Conservation (phyloP, 2,888 invertebrate species). For the Xestia ashworthii region DNA sequence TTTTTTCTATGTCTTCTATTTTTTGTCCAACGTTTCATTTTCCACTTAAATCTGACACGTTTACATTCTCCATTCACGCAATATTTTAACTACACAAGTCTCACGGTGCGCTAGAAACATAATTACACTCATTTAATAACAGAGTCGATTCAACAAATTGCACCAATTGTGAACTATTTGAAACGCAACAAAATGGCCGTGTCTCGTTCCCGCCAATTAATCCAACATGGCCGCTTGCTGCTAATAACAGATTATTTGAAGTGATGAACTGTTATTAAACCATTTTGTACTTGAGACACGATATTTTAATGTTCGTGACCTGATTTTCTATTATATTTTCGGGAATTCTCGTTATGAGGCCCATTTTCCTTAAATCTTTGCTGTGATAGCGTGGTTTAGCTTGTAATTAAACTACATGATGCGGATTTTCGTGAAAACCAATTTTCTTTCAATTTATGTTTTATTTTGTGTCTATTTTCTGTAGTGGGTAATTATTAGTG, state of each 20-base stretch:
- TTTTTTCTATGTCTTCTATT: neutral
- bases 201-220: conserved; percentile 60
- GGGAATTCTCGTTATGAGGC: conserved; percentile 16
- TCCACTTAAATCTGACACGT: neutral
- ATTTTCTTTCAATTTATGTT: conserved; percentile 24
- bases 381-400: conserved; percentile 34
- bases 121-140: conserved; percentile 39
- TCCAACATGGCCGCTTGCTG: conserved; percentile 52
- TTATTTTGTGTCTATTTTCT: conserved; percentile 6
- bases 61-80: neutral
- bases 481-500: neutral
- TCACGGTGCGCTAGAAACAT: conserved; percentile 9
- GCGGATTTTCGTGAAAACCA: conserved; percentile 29
- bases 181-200: conserved; percentile 61
- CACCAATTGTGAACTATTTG: conserved; percentile 62
- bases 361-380: conserved; percentile 48
- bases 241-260: conserved; percentile 55
- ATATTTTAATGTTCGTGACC: conserved; percentile 43
- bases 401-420: conserved; percentile 37
- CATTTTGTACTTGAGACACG: conserved; percentile 57
- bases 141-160: conserved; percentile 52
- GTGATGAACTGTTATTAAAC: conserved; percentile 46
- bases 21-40: neutral
- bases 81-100: conserved; percentile 5
- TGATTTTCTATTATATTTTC: conserved; percentile 39